These are phyloP conservation scores for Hydractinia symbiolongicarpus DNA, from an alignment of 30 jellyfish, hydroid and myxozoan species.

Conservation along the genomic window DNA sequence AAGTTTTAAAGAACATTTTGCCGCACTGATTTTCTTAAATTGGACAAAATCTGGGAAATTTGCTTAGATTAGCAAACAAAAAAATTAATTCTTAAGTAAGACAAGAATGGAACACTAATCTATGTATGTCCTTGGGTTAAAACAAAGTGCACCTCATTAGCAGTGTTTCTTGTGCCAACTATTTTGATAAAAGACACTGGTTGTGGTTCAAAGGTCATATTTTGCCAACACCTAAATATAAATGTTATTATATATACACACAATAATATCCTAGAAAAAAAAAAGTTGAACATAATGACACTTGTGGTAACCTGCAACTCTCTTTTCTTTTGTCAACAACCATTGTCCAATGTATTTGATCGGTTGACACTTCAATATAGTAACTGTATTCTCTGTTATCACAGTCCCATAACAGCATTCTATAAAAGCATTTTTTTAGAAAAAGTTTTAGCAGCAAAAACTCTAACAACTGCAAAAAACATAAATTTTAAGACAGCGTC, in stretches of 20 bases:
- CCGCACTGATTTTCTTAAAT: no score
- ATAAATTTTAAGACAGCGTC: no score
- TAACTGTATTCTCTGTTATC: constrained; percentile 78
- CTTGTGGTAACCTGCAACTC: constrained; percentile 52
- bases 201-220: constrained; percentile 57
- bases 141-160: constrained; percentile 62
- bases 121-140: no score
- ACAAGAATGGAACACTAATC: no score
- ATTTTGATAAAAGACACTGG: constrained; percentile 77
- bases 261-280: neutral
- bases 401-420: constrained; percentile 98
- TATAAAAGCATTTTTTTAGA: neutral
- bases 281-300: neutral
- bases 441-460: neutral
- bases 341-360: constrained; percentile 65
- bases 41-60: no score
- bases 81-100: no score
- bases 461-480: no score
- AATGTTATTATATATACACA: neutral
- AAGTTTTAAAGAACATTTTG: no score
- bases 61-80: no score
- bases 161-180: constrained; percentile 83
- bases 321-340: constrained; percentile 72
- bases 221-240: constrained; percentile 80
- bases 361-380: constrained; percentile 78